Evolutionary conservation across 2,113 vertebrate genomes (phyloP).

Genomic region (Gallinago undulata): DNA sequence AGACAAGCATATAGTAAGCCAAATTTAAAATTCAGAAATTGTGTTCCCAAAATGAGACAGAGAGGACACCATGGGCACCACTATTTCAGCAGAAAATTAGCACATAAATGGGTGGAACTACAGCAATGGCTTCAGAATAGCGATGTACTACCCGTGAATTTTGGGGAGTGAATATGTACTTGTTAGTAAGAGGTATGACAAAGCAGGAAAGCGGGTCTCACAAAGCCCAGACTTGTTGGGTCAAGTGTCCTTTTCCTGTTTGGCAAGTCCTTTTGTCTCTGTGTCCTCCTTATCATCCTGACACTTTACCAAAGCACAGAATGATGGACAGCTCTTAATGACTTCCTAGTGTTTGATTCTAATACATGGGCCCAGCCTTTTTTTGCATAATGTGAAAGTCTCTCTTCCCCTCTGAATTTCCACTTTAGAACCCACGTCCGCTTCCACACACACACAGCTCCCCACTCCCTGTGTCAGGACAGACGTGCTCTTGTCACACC

Average conservation of each 20-base stretch:
- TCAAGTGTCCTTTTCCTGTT: slow-evolving; percentile 70
- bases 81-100: not conserved
- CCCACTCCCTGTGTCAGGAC: not conserved
- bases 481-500: not conserved
- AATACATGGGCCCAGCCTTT: not conserved
- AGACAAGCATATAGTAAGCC: not conserved
- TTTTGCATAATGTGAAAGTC: not conserved
- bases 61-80: not conserved
- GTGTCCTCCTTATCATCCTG: slow-evolving; percentile 51
- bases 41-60: not conserved
- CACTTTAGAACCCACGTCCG: not conserved
- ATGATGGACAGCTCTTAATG: slow-evolving; percentile 46
- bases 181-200: not conserved
- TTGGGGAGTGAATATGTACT: not conserved
- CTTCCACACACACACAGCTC: not conserved
- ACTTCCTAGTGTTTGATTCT: slow-evolving; percentile 58
- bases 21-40: not conserved
- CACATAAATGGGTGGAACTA: not conserved
- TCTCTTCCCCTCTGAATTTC: not conserved
- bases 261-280: slow-evolving; percentile 64
- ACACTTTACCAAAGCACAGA: slow-evolving; percentile 52
- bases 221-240: slow-evolving; percentile 46
- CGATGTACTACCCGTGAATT: not conserved
- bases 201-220: slow-evolving; percentile 44
- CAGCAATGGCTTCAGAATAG: not conserved